Conservation (phyloP, 2,113 vertebrate species). For the Phodopus roborovskii region DNA sequence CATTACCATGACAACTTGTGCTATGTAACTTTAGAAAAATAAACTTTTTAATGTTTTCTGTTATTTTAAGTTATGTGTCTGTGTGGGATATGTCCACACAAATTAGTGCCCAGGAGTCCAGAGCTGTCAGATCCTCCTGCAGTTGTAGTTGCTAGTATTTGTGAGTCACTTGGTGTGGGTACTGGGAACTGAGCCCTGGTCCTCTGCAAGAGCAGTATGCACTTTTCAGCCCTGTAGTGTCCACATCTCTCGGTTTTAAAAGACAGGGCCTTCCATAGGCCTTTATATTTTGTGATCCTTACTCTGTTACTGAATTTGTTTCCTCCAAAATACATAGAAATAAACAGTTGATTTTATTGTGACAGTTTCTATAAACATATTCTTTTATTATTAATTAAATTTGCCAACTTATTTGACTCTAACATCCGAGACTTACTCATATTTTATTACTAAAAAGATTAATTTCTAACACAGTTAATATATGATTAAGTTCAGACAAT, state of each 20-base stretch:
- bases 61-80: not conserved
- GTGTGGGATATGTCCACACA: not conserved
- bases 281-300: not conserved
- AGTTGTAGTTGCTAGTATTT: not conserved
- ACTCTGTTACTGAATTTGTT: not conserved
- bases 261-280: rapidly evolving
- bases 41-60: not conserved
- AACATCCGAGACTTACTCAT: not conserved
- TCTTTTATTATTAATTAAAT: not conserved
- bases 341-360: not conserved
- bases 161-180: not conserved
- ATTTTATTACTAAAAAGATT: not conserved
- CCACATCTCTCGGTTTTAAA: not conserved
- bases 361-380: not conserved
- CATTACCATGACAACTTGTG: not conserved
- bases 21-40: not conserved
- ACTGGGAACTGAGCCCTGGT: too few relatives aligned
- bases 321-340: not conserved
- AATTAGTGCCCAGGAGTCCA: not conserved
- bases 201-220: too few relatives aligned
- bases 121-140: not conserved
- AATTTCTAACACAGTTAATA: not conserved
- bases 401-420: not conserved
- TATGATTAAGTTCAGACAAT: not conserved
- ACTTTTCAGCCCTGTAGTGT: not conserved